Evolutionary conservation across 2,113 vertebrate genomes (phyloP).

Genomic region (Sander vitreus): DNA sequence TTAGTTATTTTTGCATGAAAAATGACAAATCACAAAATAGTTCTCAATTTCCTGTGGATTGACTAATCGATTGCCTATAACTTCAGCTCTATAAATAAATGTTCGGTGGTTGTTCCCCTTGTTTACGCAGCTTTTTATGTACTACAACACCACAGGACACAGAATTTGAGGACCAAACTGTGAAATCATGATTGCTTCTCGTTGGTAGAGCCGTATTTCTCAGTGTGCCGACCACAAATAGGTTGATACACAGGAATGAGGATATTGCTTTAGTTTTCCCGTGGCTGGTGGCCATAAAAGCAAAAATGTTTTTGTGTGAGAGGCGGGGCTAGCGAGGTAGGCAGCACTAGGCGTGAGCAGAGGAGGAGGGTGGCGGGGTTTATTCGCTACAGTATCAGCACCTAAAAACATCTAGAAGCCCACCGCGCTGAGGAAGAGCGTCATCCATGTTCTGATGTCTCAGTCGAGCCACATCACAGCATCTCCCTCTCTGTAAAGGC

Average conservation of each 20-base stretch:
- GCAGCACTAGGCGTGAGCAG: constrained; percentile 45
- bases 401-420: constrained; percentile 73
- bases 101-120: neutral
- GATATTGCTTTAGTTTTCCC: constrained; percentile 38
- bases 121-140: neutral
- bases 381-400: constrained; percentile 74
- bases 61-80: fast-evolving
- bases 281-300: constrained; percentile 25
- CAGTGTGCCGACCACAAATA: neutral
- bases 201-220: neutral
- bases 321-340: constrained; percentile 66
- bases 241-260: constrained; percentile 5
- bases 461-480: constrained; percentile 35
- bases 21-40: neutral
- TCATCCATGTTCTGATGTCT: constrained; percentile 26
- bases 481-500: constrained; percentile 57
- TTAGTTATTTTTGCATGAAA: neutral
- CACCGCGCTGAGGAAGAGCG: constrained; percentile 54
- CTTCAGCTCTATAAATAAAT: neutral
- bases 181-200: neutral
- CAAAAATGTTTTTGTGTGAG: neutral
- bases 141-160: neutral
- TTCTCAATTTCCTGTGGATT: neutral
- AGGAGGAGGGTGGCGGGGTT: neutral
- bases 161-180: neutral